Conservation (phyloP, 1,140 invertebrate species). For the Meteorus sp. region DNA sequence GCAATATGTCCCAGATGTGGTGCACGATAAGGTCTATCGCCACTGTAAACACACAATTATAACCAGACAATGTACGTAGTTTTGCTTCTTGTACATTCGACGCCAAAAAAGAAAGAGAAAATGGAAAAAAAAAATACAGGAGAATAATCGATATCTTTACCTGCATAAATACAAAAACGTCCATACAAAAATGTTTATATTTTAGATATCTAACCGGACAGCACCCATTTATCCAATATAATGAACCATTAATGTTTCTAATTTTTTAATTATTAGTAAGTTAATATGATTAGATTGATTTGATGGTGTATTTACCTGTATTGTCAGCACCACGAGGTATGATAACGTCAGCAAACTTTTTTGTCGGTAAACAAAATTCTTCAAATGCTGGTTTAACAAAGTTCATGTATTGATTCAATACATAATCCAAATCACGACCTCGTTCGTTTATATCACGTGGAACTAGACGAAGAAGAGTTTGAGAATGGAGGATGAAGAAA, state of each 20-base stretch:
- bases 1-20: constrained; percentile 95
- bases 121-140: no score
- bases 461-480: constrained; percentile 63
- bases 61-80: constrained; percentile 56
- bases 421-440: constrained; percentile 90
- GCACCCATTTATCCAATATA: constrained; percentile 40
- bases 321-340: constrained; percentile 97
- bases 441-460: constrained; percentile 93
- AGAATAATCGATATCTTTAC: no score
- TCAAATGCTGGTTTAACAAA: constrained; percentile 99
- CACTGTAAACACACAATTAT: constrained; percentile 84
- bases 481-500: constrained; percentile 10
- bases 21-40: constrained; percentile 98
- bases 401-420: constrained; percentile 95
- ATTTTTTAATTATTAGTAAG: no score
- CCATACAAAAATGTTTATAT: constrained; percentile 20
- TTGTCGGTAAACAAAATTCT: constrained; percentile 98
- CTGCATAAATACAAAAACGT: no score
- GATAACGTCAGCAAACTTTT: constrained; percentile 99
- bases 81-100: constrained; percentile 28
- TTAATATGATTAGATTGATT: constrained; percentile 12
- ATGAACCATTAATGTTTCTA: neutral
- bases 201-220: constrained; percentile 47
- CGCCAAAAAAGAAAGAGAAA: no score
- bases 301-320: constrained; percentile 80